Conservation (phyloP, 2,113 vertebrate species). For the Myanophis thanlyinensis region DNA sequence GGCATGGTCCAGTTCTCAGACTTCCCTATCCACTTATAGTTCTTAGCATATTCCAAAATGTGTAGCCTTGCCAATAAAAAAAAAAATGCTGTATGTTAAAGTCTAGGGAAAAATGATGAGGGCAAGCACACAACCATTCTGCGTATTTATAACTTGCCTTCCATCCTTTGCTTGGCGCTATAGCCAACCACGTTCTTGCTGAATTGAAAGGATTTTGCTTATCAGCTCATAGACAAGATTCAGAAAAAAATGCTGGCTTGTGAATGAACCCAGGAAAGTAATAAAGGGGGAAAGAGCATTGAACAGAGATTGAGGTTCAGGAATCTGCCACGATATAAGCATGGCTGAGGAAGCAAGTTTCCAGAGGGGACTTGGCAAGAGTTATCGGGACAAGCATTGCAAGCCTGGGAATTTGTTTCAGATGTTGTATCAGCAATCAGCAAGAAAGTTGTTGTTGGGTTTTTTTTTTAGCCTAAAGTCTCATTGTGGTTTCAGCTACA, state of each 20-base stretch:
- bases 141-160: neutral
- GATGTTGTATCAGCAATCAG: neutral
- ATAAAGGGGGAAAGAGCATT: neutral
- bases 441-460: neutral
- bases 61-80: neutral
- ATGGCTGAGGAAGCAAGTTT: neutral
- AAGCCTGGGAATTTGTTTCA: neutral
- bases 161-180: neutral
- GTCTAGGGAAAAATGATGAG: neutral
- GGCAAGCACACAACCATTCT: neutral
- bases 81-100: neutral
- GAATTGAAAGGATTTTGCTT: neutral
- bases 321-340: neutral
- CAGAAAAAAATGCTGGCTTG: neutral
- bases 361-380: neutral
- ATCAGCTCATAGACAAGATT: neutral
- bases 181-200: neutral
- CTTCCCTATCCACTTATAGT: neutral
- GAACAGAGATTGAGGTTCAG: neutral
- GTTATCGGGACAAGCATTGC: neutral
- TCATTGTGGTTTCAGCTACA: neutral
- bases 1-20: neutral
- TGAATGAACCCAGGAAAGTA: neutral
- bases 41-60: neutral
- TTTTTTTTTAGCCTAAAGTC: neutral